Base-by-base conservation (phyloP, 2,113 vertebrate genomes). In the Nothocercus julius region DNA sequence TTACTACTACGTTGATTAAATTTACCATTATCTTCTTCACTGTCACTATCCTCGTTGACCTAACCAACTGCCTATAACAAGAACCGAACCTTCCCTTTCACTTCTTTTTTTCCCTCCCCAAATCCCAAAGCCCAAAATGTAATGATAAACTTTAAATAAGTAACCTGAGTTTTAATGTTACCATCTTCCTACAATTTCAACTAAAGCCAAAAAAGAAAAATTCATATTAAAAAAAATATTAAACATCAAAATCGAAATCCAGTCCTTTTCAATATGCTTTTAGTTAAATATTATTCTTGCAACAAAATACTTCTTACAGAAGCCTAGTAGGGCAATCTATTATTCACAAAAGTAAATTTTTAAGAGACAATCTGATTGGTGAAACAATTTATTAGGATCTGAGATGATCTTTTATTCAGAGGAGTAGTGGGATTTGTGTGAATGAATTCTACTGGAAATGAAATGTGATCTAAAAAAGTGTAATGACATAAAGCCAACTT, bases 391-490 rank as follows among this genome's bases (percentile, higher is more conserved):
- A 15, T 85, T 54, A 15, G 15, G 4, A 42, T 19, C 10, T 20
- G 45, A 56, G 10, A 24, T 30, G 22, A 17, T 51, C 16, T 61
- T 54, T 49, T 73, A 67, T 17, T 61, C 16, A 47, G 9, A 5
- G 19, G 5, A 58, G n/a, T 8, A 47, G 4, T 61, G 38, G 2
- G 1, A 1, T 28, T 69, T 68, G 11, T 28, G 11, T 7, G 0
- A 74, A 66, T 53, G 1, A 90, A 69, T 64, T 25, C 13, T 34
- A 36, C 3, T 36, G 19, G 2, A 66, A 88, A 83, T 7, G 5
- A 73, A 82, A 69, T 28, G 16, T 19, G 4, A 44, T 63, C 2
- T 20, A 32, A 81, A 92, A 70, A 32, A 6, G 3, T 74, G 3
- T 47, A 47, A 59, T 21, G 59, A 72, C 2, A 1, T 5, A 47